Base-by-base conservation (phyloP, 2,797 vertebrate species). In the Simalia tracyae region DNA sequence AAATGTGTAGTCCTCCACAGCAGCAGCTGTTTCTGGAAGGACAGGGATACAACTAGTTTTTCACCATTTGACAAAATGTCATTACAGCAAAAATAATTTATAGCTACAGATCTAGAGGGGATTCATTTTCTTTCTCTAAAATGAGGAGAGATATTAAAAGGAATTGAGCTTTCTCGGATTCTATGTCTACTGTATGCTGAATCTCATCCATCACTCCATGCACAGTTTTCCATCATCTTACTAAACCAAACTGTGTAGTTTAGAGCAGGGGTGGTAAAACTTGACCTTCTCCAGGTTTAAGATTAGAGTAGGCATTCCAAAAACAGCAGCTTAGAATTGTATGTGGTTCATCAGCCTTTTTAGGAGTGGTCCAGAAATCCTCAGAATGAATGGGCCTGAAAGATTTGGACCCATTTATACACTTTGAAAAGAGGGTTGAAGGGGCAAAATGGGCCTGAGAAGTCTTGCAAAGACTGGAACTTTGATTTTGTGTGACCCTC, bases 31-130 rank as follows among this genome's bases (percentile, higher is more conserved):
- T 87, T 88, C 46, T 36, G 5, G 46, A 84, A 3, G 22, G 60
- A 88, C 19, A 42, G 59, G 14, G n/a, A 88, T 84, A 64, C n/a
- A 5, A 64, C 72, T 64, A 15, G 10, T 64, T 88, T 66, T 88
- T 57, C 60, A 84, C 87, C 63, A 84, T 88, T 88, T 89, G 72
- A 88, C 72, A 92, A 88, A 92, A 57, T 54, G 28, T 57, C n/a
- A 84, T 22, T 57, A 84, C 42, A 31, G 61, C 31, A 91, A 57
- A 76, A 46, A 89, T 85, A 66, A 63, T 84, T 85, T 85, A 84
- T 42, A 59, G 76, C 56, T 66, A 57, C 1, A n/a, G 42, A 46
- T 92, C 15, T 85, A 85, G 31, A 89, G 31, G 46, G 54, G 28
- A 76, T 89, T 60, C 19, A 66, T 59, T 66, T 63, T 92, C 17